phyloP scores from a whole-genome alignment of 1,140 invertebrate genomes.

The Trichonephila inaurata region DNA sequence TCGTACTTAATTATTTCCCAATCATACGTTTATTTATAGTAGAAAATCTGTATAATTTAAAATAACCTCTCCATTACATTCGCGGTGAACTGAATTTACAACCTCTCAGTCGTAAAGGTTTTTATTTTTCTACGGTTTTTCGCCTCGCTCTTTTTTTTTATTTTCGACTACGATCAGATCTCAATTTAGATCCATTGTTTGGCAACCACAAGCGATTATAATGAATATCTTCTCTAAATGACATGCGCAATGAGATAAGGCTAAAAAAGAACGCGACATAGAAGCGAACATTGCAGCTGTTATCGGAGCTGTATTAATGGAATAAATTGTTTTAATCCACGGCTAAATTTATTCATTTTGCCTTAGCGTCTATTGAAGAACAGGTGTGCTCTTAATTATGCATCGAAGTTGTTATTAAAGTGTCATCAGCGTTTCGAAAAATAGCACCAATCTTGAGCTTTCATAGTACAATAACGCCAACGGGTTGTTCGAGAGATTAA shows the following conservation, averaged over 20 bases:
- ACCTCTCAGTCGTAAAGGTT: not conserved
- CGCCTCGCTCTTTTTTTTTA: not conserved
- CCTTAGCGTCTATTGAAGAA: not conserved
- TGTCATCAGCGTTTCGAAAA: not conserved
- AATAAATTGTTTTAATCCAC: slow-evolving; percentile 28
- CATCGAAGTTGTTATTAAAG: not conserved
- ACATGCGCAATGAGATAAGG: not conserved
- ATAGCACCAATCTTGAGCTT: not conserved
- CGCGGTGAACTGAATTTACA: no score
- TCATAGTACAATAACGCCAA: not conserved
- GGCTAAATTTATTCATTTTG: not conserved
- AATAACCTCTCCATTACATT: not conserved
- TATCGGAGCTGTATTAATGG: not conserved
- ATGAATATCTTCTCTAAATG: slow-evolving; percentile 8
- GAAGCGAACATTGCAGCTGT: not conserved
- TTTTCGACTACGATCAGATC: not conserved
- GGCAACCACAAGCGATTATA: not conserved
- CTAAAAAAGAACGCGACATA: not conserved
- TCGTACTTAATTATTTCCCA: no score
- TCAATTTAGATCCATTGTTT: slow-evolving; percentile 32
- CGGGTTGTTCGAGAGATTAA: not conserved
- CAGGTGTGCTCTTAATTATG: slow-evolving; percentile 24
- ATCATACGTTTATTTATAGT: not conserved
- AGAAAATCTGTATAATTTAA: not conserved
- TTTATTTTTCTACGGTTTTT: not conserved